Evolutionary conservation across 2,888 invertebrate species (phyloP).

Genomic region (Caenorhabditis afra): DNA sequence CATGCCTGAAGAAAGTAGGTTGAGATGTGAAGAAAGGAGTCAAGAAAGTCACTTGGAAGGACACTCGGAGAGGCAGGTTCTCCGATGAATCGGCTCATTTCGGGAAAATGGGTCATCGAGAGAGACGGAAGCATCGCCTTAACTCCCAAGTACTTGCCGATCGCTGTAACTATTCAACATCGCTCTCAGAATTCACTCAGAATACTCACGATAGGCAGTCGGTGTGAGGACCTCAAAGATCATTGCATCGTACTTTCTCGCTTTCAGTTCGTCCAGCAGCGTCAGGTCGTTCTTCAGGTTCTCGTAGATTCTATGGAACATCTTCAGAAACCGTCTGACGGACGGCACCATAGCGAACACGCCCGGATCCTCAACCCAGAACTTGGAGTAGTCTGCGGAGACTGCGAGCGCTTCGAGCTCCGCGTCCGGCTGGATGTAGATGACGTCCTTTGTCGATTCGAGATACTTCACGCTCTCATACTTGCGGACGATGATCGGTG

Average conservation of each 20-base stretch:
- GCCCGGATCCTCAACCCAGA: constrained; percentile 18
- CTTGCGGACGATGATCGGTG: constrained; percentile 20
- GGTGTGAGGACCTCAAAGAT: constrained; percentile 15
- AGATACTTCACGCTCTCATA: constrained; percentile 39
- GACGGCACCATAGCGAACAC: constrained; percentile 22
- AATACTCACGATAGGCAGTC: constrained; percentile 10
- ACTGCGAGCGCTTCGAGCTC: constrained; percentile 16
- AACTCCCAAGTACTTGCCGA: constrained; percentile 33
- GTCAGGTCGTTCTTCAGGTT: constrained; percentile 20
- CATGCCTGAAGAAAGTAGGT: constrained; percentile 15
- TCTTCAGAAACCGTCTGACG: constrained; percentile 16
- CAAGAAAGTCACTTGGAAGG: constrained; percentile 28
- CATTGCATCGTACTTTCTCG: constrained; percentile 23
- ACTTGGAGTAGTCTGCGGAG: constrained; percentile 20
- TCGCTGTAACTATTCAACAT: constrained; percentile 4
- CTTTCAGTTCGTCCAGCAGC: constrained; percentile 32
- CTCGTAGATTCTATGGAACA: constrained; percentile 25
- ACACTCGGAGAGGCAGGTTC: constrained; percentile 37
- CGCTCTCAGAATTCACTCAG: background rate
- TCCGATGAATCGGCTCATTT: constrained; percentile 20
- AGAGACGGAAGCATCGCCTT: constrained; percentile 18
- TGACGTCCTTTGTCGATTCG: constrained; percentile 26
- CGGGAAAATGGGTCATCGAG: constrained; percentile 34
- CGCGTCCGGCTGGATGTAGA: constrained; percentile 38
- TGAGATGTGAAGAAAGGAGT: no score